Base-by-base conservation (phyloP, 53 echinoderm and acorn worm species). In the Patiria pectinifera region DNA sequence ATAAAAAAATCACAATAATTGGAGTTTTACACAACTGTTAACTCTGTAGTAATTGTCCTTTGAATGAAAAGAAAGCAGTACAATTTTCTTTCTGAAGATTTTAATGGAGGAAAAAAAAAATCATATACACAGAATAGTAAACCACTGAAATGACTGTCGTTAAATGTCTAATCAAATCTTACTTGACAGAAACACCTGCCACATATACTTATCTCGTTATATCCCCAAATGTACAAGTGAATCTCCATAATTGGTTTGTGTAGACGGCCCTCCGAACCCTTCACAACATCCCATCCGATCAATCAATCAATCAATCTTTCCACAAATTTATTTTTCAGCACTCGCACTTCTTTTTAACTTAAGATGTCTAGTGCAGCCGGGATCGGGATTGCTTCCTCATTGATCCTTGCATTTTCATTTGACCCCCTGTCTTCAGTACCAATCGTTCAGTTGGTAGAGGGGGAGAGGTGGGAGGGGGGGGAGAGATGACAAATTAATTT, bases 401-500 rank as follows among this genome's bases (percentile, higher is more conserved):
- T 79, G 79, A 79, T 79, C 48, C 79, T 79, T 9, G 43, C 3
- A 7, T 45, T 44, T 79, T 79, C 15, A 79, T 79, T 45, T 48
- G 24, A 22, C 74, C 47, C 79, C 48, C 79, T 11, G 23, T 48
- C 77, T 18, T 5, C 24, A 10, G 3, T 74, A 23, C 74, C 5
- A 3, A 24, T 74, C 74, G 24, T 18, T 74, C 74, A 23, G 22
- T 74, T 10, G 2, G 2, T 4, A 3, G 2, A 74, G 74, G 8
- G 22, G 24, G 74, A n/a, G 74, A 21, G 15, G 15, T 69, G 69
- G 69, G 69, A 10, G 8, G 10, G 69, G 69, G 16, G 69, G 21
- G 25, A 74, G 22, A 22, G 24, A 74, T 74, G 74, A n/a, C 74
- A 74, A 74, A 74, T 74, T 74, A 74, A 74, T 74, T 74, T 74